These are phyloP conservation scores for Trissolcus brochymenae DNA, from an alignment of 2,888 invertebrate genomes.

Conservation along the genomic window DNA sequence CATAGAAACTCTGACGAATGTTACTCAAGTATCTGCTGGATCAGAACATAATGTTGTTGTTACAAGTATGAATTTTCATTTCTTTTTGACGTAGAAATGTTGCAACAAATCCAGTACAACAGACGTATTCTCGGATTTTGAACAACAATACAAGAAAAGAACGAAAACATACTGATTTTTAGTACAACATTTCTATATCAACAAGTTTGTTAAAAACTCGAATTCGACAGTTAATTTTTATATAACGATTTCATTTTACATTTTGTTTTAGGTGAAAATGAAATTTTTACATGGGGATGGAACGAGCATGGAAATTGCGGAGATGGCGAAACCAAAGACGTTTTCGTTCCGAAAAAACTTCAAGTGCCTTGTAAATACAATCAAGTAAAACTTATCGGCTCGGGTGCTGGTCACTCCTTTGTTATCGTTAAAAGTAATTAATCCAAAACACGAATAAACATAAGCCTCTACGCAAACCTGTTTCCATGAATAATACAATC, in stretches of 20 bases:
- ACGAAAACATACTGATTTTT: background rate
- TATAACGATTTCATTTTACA: too few relatives aligned
- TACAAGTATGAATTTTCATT: slow-evolving; percentile 64
- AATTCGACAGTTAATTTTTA: too few relatives aligned
- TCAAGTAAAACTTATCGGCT: slow-evolving; percentile 65
- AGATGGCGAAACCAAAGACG: slow-evolving; percentile 78
- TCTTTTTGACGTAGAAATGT: background rate
- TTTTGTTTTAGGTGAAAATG: slow-evolving; percentile 80
- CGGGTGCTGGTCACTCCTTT: slow-evolving; percentile 76
- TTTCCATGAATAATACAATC: too few relatives aligned
- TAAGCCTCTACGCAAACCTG: too few relatives aligned
- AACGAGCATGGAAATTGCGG: slow-evolving; percentile 94
- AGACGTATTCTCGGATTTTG: too few relatives aligned
- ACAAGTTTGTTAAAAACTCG: too few relatives aligned
- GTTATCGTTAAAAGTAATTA: slow-evolving; percentile 64
- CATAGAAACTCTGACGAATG: slow-evolving; percentile 74
- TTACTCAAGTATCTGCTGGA: slow-evolving; percentile 82
- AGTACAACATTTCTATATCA: background rate
- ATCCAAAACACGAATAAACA: too few relatives aligned
- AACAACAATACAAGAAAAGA: too few relatives aligned
- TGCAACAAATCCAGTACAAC: background rate
- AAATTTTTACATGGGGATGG: slow-evolving; percentile 90
- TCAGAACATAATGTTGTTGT: slow-evolving; percentile 88
- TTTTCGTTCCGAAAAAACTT: slow-evolving; percentile 76
- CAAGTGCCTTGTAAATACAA: slow-evolving; percentile 43